Percentiles rank a stretch among this genome's conserved stretches.
Conservation (phyloP, 2,113 vertebrate species). For the Tetrax tetrax region DNA sequence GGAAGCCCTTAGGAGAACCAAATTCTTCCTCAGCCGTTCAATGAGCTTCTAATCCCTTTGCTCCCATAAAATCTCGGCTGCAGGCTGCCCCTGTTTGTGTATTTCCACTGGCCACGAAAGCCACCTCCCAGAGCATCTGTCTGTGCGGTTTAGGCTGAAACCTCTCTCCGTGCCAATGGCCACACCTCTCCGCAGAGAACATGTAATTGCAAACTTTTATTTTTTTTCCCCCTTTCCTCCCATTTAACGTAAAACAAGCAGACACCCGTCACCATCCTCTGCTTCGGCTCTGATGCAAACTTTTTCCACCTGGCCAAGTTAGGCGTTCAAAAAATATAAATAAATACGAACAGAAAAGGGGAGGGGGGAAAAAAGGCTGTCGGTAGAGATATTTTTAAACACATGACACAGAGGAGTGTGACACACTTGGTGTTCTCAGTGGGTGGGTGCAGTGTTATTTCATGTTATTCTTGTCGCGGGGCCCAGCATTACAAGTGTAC, state of each 20-base stretch:
- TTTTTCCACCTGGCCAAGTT: constrained; percentile 71
- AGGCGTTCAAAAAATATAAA: constrained; percentile 40
- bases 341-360: background rate
- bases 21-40: background rate
- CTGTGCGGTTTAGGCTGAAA: constrained; percentile 48
- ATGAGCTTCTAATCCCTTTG: background rate
- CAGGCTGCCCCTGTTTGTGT: background rate
- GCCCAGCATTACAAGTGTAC: constrained; percentile 73
- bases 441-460: constrained; percentile 73
- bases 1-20: background rate
- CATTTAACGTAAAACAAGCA: background rate
- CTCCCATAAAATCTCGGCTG: constrained; percentile 10
- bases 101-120: constrained; percentile 49
- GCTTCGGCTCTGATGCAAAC: constrained; percentile 30
- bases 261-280: background rate
- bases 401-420: constrained; percentile 76
- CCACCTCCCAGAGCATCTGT: constrained; percentile 41
- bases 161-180: constrained; percentile 23
- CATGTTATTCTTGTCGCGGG: constrained; percentile 74
- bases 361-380: background rate
- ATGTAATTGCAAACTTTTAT: constrained; percentile 36
- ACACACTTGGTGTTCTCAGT: constrained; percentile 76
- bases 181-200: constrained; percentile 73
- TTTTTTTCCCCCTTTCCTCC: background rate
- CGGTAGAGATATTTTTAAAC: constrained; percentile 75